Conservation (phyloP, 2,888 invertebrate genomes). For the Ceraclea dissimilis region DNA sequence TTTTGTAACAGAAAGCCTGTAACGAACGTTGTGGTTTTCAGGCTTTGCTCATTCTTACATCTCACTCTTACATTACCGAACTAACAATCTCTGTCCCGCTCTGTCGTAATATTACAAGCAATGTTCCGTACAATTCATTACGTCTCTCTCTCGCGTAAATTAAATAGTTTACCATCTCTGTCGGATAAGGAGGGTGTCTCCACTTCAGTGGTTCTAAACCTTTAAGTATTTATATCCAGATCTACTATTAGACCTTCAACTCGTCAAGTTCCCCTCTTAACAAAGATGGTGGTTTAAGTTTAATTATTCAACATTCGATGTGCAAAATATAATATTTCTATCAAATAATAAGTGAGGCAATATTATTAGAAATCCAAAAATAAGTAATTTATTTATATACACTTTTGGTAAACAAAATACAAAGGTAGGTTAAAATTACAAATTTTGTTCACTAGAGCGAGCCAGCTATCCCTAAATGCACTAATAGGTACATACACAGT, state of each 20-base stretch:
- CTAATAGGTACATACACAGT: too few relatives aligned
- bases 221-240: neutral
- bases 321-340: neutral
- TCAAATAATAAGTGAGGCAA: too few relatives aligned
- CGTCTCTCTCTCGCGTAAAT: too few relatives aligned
- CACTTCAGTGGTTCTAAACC: too few relatives aligned
- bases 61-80: neutral
- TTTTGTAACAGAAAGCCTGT: conserved; percentile 7
- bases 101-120: neutral
- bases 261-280: neutral
- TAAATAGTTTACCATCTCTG: too few relatives aligned
- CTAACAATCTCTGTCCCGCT: neutral
- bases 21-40: conserved; percentile 69
- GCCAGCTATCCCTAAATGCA: too few relatives aligned
- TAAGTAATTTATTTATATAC: too few relatives aligned
- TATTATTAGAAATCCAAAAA: too few relatives aligned
- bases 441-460: too few relatives aligned
- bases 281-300: neutral
- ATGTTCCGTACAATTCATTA: neutral
- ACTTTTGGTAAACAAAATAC: too few relatives aligned
- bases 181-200: too few relatives aligned
- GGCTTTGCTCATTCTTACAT: conserved; percentile 8
- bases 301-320: neutral
- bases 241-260: neutral
- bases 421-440: too few relatives aligned